Conservation (phyloP, 2,888 invertebrate species). For the Cacoxenus indagator region DNA sequence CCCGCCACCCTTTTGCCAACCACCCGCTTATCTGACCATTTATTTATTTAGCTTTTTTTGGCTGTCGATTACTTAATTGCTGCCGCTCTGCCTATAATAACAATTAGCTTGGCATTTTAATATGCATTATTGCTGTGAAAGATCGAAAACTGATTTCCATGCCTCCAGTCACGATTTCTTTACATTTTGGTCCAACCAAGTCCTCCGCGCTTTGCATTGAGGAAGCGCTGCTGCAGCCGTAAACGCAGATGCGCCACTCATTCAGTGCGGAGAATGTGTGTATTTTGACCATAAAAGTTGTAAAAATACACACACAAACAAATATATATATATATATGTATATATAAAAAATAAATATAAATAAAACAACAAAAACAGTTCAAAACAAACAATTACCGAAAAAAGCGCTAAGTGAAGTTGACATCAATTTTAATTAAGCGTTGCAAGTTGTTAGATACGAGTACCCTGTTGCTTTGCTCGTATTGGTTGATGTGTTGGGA, state of each 20-base stretch:
- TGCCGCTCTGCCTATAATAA: slow-evolving; percentile 51
- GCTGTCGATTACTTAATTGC: slow-evolving; percentile 60
- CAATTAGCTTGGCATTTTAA: slow-evolving; percentile 65
- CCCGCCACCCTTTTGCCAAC: no score
- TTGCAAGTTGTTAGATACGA: slow-evolving; percentile 2
- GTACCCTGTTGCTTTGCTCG: no score
- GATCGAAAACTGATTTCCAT: slow-evolving; percentile 57
- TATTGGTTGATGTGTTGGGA: no score
- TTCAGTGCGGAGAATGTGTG: neutral
- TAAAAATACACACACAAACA: no score
- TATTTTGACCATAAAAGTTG: slow-evolving; percentile 7
- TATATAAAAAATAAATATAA: neutral
- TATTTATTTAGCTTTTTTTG: neutral
- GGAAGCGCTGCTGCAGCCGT: neutral
- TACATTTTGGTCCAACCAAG: neutral
- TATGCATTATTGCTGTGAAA: slow-evolving; percentile 61
- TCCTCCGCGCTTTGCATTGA: neutral
- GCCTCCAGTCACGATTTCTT: slow-evolving; percentile 44
- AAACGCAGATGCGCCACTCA: slow-evolving; percentile 3
- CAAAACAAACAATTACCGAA: neutral
- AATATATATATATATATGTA: neutral
- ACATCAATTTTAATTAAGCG: slow-evolving; percentile 13
- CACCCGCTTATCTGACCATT: no score
- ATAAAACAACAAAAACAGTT: neutral
- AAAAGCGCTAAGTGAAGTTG: neutral